These are phyloP conservation scores for Eupelmus urozonus DNA, from an alignment of 2,888 invertebrate species.

Conservation along the genomic window DNA sequence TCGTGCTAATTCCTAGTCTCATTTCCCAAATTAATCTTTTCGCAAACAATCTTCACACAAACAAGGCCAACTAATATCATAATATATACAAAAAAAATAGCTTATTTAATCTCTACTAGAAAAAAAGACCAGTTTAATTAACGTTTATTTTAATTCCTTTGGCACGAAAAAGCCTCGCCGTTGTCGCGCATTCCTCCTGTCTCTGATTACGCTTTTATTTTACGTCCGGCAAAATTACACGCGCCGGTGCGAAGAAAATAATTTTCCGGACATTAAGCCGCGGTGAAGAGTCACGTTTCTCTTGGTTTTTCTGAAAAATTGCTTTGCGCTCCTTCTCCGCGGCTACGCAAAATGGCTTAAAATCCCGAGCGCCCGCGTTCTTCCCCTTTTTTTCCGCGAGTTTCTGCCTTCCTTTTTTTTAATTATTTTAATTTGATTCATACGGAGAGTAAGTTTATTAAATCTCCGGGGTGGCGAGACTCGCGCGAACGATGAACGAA, in stretches of 20 bases:
- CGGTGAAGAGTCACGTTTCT: slow-evolving; percentile 10
- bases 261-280: slow-evolving; percentile 34
- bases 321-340: slow-evolving; percentile 12
- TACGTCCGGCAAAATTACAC: slow-evolving; percentile 7
- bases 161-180: too few species aligned
- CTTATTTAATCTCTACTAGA: too few species aligned
- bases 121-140: too few species aligned
- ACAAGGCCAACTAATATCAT: too few species aligned
- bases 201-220: slow-evolving; percentile 37
- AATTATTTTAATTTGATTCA: slow-evolving; percentile 41
- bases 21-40: too few species aligned
- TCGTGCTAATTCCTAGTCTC: too few species aligned
- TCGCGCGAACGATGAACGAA: background rate
- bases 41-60: too few species aligned
- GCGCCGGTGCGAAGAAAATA: slow-evolving; percentile 20
- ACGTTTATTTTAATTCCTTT: background rate
- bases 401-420: slow-evolving; percentile 19
- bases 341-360: slow-evolving; percentile 39
- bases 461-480: background rate
- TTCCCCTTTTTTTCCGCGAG: background rate
- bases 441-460: slow-evolving; percentile 35
- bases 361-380: slow-evolving; percentile 22
- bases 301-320: slow-evolving; percentile 31
- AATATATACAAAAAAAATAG: too few species aligned
- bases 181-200: background rate